Evolutionary conservation across 2,888 invertebrate species (phyloP), one percentile per base, ranked within the genome.

Genomic region (Tineola bisselliella): DNA sequence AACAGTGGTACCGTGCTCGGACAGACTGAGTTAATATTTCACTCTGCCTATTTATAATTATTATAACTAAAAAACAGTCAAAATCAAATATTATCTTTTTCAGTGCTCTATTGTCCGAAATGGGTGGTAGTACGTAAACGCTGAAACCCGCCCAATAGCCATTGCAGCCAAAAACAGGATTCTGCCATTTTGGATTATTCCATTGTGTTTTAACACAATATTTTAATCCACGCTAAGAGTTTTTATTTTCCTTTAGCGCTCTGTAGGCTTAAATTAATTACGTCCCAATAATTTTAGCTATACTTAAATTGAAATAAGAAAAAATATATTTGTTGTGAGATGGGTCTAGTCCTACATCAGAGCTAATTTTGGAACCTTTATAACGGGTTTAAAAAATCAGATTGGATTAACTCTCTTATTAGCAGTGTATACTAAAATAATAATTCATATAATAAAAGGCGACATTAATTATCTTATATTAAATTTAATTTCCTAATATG

Each of bases 291-390:
- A 38, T 38, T 38, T 38, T 3, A 38, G 38, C 10, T 25, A 25
- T n/a, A n/a, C n/a, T n/a, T n/a, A n/a, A n/a, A n/a, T n/a, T n/a
- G n/a, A n/a, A n/a, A n/a, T n/a, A n/a, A n/a, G n/a, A n/a, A n/a
- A n/a, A n/a, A n/a, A n/a, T n/a, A n/a, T n/a, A n/a, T 25, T 25
- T 25, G 25, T 25, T 25, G 25, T 25, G 25, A 25, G 25, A 25
- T n/a, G n/a, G n/a, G n/a, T n/a, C n/a, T n/a, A n/a, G n/a, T n/a
- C n/a, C n/a, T n/a, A n/a, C n/a, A n/a, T n/a, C n/a, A n/a, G n/a
- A n/a, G n/a, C n/a, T 63, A 62, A 62, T 33, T 62, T 60, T 33
- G 61, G 18, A 62, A 61, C 62, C 54, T n/a, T n/a, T n/a, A n/a
- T n/a, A n/a, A n/a, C n/a, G n/a, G n/a, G n/a, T n/a, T n/a, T n/a